Evolutionary conservation across 2,113 vertebrate genomes (phyloP).

Genomic region (Sylvilagus bachmani): DNA sequence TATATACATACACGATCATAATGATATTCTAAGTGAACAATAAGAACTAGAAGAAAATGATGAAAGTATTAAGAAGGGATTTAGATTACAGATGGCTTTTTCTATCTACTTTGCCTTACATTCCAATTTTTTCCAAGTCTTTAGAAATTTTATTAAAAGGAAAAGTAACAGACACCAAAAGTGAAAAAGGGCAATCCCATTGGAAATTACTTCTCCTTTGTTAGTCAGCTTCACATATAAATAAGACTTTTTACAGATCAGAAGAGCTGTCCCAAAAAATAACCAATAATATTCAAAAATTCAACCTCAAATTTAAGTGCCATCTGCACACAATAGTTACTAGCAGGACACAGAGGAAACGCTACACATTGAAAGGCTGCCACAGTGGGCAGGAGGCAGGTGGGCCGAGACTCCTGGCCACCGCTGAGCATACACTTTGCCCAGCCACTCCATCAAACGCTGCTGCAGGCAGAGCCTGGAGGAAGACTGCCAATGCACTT

Average conservation of each 20-base stretch:
- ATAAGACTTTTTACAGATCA: conserved; percentile 11
- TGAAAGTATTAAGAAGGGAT: not conserved
- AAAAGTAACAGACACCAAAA: conserved; percentile 17
- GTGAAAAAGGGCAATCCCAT: not conserved
- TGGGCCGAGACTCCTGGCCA: not conserved
- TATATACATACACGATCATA: not conserved
- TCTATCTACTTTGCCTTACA: conserved; percentile 21
- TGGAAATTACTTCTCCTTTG: not conserved
- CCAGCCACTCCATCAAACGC: not conserved
- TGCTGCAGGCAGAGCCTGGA: not conserved
- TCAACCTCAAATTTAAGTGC: conserved; percentile 38
- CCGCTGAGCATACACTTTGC: not conserved
- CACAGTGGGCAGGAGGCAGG: not conserved
- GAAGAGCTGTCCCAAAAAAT: not conserved
- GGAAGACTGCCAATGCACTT: not conserved
- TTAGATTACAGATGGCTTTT: not conserved
- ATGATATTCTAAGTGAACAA: conserved; percentile 20
- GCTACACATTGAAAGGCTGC: not conserved
- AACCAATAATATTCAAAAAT: conserved; percentile 33
- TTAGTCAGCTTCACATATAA: conserved; percentile 7
- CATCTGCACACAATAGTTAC: conserved; percentile 30
- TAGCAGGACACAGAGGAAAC: conserved; percentile 22
- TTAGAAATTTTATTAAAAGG: conserved; percentile 43
- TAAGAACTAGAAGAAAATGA: conserved; percentile 41
- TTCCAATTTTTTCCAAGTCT: conserved; percentile 12